A percentile compares a stretch with the other conserved stretches of the same genome.
Evolutionary conservation across 2,888 invertebrate species (phyloP).

Genomic region (Lissonota sp.): DNA sequence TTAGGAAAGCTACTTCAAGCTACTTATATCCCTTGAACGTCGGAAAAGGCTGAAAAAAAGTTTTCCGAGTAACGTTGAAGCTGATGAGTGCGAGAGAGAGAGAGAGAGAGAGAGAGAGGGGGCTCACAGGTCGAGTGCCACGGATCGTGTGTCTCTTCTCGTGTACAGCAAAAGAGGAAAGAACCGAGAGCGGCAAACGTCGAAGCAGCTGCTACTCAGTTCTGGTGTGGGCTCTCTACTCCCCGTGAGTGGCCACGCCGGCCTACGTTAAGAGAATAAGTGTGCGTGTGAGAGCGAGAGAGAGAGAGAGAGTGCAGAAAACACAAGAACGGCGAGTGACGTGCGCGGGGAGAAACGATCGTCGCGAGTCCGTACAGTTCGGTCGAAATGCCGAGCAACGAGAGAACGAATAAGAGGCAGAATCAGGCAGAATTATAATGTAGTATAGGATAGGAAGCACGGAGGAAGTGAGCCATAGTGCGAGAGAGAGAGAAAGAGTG

Average conservation of each 20-base stretch:
- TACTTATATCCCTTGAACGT: background rate
- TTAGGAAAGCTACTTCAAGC: background rate
- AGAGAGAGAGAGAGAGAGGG: conserved; percentile 1
- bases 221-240: conserved; percentile 41
- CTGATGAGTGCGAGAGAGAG: background rate
- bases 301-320: conserved; percentile 47
- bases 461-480: conserved; percentile 33
- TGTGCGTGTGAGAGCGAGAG: background rate
- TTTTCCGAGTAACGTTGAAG: too few species aligned
- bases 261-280: conserved; percentile 5
- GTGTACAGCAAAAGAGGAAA: conserved; percentile 35
- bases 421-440: conserved; percentile 35
- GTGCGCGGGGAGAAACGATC: conserved; percentile 37
- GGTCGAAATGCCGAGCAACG: conserved; percentile 49
- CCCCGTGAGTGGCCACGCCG: conserved; percentile 54
- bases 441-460: conserved; percentile 19
- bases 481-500: conserved; percentile 5
- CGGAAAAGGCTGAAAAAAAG: background rate
- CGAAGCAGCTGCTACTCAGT: conserved; percentile 63
- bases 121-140: conserved; percentile 46
- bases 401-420: conserved; percentile 43
- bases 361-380: conserved; percentile 59
- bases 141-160: conserved; percentile 60
- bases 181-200: conserved; percentile 52
- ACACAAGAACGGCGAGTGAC: conserved; percentile 52